Evolutionary conservation across 2,888 invertebrate species (phyloP).

Genomic region (Aphodius sticticus): DNA sequence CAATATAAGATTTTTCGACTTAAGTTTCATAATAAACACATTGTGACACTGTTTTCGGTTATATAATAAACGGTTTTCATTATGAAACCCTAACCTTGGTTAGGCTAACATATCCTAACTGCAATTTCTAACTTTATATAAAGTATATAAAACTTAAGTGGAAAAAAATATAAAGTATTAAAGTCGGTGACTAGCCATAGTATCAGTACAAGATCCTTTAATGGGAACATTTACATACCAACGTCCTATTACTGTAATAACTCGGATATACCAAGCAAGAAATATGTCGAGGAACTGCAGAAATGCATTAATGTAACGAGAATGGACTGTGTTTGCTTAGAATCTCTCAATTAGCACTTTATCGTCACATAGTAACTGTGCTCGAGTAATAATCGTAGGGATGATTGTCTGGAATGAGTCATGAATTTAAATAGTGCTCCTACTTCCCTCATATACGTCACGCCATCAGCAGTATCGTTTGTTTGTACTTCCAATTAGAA

Average conservation of each 20-base stretch:
- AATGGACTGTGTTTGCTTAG: not conserved
- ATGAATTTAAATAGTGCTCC: not conserved
- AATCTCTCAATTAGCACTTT: not conserved
- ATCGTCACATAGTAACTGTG: not conserved
- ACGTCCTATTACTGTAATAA: not conserved
- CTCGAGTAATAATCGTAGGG: not conserved
- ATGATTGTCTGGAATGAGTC: constrained; percentile 4
- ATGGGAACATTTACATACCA: not conserved
- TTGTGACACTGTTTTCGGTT: too few species aligned
- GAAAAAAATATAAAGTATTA: too few species aligned
- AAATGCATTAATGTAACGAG: not conserved
- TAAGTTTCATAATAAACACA: too few species aligned
- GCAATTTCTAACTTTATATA: too few species aligned
- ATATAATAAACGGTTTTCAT: too few species aligned
- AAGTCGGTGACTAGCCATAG: too few species aligned
- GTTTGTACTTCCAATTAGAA: constrained; percentile 17
- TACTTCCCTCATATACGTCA: not conserved
- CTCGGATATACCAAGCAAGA: not conserved
- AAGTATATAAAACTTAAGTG: too few species aligned
- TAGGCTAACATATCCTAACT: too few species aligned
- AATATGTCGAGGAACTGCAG: not conserved
- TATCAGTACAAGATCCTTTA: too few species aligned
- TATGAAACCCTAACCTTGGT: too few species aligned
- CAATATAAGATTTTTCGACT: too few species aligned
- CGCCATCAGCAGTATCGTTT: constrained; percentile 22